Evolutionary conservation across 92 coral and sea anemone genomes (phyloP), one percentile per base, ranked within the genome.

Genomic region (Micromussa lordhowensis): DNA sequence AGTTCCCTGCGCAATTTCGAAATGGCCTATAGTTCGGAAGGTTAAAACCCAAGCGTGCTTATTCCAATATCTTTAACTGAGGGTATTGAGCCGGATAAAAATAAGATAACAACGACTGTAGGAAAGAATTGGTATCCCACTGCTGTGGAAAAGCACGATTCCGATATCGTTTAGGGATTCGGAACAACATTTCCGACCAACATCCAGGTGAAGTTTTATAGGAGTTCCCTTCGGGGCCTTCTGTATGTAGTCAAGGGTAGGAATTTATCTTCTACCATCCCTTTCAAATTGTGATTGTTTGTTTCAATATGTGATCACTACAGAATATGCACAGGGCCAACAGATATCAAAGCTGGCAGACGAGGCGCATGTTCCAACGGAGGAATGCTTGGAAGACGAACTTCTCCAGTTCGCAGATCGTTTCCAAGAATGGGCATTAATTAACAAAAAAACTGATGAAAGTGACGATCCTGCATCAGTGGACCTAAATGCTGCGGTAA

Each of bases 351-450:
- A 66, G 64, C 68, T 86, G n/a, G 83, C 34, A 22, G 83, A 86
- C 24, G 89, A 86, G 63, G 77, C 83, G 5, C 66, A 28, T 19
- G 83, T 77, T 34, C 96, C 96, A 1, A 76, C 28, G 26, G 77
- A 28, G 15, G 53, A 78, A 7, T 95, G 98, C 72, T 82, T 81
- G 48, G 88, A 91, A 53, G 90, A 73, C 22, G 91, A 88, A 69
- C 79, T 92, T 75, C 72, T 90, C 44, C 98, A 95, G 91, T 95
- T 95, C 80, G 89, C 91, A 44, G 94, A 90, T 40, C 96, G 98
- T 58, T 95, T 94, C 72, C 91, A 77, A 40, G 98, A 95, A 86
- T 95, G 98, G 98, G 93, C 95, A 22, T 24, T 95, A 84, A 80
- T 92, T 17, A 86, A 88, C 73, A 91, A 85, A 59, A 93, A 92